These are phyloP conservation scores for Amiota mariae DNA, from an alignment of 2,888 invertebrate species.

Conservation along the genomic window DNA sequence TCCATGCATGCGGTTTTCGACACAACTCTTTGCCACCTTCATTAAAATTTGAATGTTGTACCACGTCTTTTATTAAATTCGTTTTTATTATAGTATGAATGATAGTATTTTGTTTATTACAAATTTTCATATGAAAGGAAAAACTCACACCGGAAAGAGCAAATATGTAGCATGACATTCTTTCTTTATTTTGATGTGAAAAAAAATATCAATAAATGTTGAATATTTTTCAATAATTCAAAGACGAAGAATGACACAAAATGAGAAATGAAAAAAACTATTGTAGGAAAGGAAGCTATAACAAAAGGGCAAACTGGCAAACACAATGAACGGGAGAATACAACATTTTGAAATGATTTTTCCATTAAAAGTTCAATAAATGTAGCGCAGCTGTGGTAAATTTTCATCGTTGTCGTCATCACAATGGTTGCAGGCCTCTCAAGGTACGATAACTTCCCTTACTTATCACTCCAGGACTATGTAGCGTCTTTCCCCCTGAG, in stretches of 20 bases:
- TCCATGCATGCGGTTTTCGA: constrained; percentile 12
- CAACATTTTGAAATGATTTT: not conserved
- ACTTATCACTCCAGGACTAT: not conserved
- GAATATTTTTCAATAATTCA: not conserved
- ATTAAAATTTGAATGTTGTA: not conserved
- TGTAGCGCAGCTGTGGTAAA: constrained; percentile 55
- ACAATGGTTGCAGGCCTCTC: no score
- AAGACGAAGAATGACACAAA: not conserved
- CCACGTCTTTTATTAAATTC: not conserved
- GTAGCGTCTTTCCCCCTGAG: not conserved
- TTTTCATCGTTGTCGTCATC: constrained; percentile 17
- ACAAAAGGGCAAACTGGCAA: constrained; percentile 35
- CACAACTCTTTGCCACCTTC: constrained; percentile 35
- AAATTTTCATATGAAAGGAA: not conserved
- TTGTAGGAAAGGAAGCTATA: constrained; percentile 46
- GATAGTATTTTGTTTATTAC: constrained; percentile 18
- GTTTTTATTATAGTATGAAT: constrained; percentile 22
- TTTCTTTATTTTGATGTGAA: constrained; percentile 14
- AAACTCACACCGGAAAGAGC: not conserved
- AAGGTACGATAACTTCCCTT: not conserved
- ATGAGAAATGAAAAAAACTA: not conserved
- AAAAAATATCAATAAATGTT: constrained; percentile 21
- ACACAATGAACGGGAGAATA: not conserved
- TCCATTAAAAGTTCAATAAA: constrained; percentile 52
- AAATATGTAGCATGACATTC: not conserved